Evolutionary conservation across 1,140 invertebrate genomes (phyloP).

Genomic region (Tetragnatha versicolor): DNA sequence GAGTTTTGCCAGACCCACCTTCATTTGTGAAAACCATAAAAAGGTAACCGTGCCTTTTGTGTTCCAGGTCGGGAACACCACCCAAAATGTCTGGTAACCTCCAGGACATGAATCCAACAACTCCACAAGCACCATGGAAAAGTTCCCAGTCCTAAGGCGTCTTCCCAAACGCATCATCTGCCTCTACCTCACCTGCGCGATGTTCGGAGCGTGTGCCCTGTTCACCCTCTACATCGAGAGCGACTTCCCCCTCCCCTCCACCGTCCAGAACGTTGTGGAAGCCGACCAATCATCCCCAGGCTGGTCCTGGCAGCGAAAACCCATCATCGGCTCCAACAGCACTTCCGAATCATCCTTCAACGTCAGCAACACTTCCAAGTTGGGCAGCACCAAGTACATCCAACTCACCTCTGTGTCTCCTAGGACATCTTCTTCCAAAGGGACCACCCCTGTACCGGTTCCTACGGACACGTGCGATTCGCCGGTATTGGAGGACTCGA

Average conservation of each 20-base stretch:
- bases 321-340: neutral
- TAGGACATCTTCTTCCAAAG: neutral
- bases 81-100: neutral
- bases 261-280: neutral
- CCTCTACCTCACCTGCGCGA: neutral
- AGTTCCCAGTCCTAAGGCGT: constrained; percentile 5
- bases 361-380: neutral
- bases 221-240: constrained; percentile 17
- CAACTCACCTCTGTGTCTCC: neutral
- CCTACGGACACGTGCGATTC: neutral
- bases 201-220: constrained; percentile 8
- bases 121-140: constrained; percentile 19
- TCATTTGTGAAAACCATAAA: too few species aligned
- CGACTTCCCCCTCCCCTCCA: neutral
- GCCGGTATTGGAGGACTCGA: neutral
- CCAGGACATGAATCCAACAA: neutral
- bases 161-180: constrained; percentile 8
- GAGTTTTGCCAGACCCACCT: too few species aligned
- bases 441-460: neutral
- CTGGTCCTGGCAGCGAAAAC: neutral
- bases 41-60: too few species aligned
- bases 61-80: neutral
- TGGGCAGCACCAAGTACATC: neutral
- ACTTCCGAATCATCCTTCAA: neutral
- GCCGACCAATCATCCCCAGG: neutral